Evolutionary conservation across 2,888 invertebrate genomes (phyloP).

Genomic region (Eugnorisma glareosa): DNA sequence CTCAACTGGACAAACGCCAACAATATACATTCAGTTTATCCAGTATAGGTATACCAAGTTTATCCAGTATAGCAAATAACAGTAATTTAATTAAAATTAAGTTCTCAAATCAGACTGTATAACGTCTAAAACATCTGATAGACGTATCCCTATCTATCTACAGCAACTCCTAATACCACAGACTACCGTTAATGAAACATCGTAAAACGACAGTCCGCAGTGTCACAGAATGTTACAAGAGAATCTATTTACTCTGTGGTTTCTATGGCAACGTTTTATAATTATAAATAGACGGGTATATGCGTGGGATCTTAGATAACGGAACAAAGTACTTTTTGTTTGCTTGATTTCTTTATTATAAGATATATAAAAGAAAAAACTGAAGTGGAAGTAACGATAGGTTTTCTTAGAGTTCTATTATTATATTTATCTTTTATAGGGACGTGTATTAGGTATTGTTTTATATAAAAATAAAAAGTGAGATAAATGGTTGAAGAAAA

Average conservation of each 20-base stretch:
- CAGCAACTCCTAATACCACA: conserved; percentile 33
- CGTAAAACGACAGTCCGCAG: conserved; percentile 9
- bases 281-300: conserved; percentile 38
- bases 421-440: background rate
- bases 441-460: background rate
- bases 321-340: conserved; percentile 13
- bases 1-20: background rate
- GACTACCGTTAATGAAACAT: conserved; percentile 30
- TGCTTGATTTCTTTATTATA: conserved; percentile 21
- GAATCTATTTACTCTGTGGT: conserved; percentile 53
- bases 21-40: background rate
- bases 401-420: background rate
- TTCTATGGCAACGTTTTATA: conserved; percentile 40
- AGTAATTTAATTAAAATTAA: conserved; percentile 21
- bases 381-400: background rate
- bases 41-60: no score
- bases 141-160: conserved; percentile 11
- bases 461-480: background rate
- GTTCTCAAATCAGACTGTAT: background rate
- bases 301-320: conserved; percentile 40
- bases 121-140: conserved; percentile 35
- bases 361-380: background rate
- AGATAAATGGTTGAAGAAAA: background rate
- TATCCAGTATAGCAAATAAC: conserved; percentile 5
- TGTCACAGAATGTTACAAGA: conserved; percentile 21